These are phyloP conservation scores for Heliconius melpomene DNA, from an alignment of 1,140 invertebrate genomes.

Conservation along the genomic window DNA sequence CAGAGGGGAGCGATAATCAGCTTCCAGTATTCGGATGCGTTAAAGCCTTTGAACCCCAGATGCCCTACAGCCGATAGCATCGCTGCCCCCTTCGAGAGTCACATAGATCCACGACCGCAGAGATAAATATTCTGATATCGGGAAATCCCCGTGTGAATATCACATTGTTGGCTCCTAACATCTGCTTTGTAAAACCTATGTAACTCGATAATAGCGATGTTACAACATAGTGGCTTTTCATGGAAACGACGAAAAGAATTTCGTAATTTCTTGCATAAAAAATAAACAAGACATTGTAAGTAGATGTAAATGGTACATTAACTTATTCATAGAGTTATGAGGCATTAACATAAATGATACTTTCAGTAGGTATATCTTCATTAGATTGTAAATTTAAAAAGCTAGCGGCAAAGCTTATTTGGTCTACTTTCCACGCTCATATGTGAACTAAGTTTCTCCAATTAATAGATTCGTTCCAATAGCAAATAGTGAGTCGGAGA, in stretches of 20 bases:
- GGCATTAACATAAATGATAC: too few relatives aligned
- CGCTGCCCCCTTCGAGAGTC: not conserved
- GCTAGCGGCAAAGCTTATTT: conserved; percentile 30
- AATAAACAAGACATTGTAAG: not conserved
- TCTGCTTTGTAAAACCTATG: conserved; percentile 10
- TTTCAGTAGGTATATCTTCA: not conserved
- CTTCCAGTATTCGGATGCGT: conserved; percentile 54
- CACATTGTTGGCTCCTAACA: conserved; percentile 37
- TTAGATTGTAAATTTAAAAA: conserved; percentile 8
- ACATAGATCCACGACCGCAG: conserved; percentile 11
- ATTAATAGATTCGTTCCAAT: conserved; percentile 81
- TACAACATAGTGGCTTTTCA: not conserved
- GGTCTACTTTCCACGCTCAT: conserved; percentile 77
- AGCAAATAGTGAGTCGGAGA: conserved; percentile 76
- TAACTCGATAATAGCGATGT: not conserved
- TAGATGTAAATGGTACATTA: not conserved
- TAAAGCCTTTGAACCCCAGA: conserved; percentile 38
- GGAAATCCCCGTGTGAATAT: conserved; percentile 51
- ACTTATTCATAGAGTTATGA: not conserved
- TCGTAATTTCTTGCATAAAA: not conserved
- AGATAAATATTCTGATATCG: conserved; percentile 40
- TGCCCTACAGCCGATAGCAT: not conserved
- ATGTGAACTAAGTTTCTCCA: conserved; percentile 80
- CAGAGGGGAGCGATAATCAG: conserved; percentile 59
- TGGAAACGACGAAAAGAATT: not conserved